These are phyloP conservation scores for Loriculus beryllinus DNA, from an alignment of 2,797 vertebrate species.

Conservation along the genomic window DNA sequence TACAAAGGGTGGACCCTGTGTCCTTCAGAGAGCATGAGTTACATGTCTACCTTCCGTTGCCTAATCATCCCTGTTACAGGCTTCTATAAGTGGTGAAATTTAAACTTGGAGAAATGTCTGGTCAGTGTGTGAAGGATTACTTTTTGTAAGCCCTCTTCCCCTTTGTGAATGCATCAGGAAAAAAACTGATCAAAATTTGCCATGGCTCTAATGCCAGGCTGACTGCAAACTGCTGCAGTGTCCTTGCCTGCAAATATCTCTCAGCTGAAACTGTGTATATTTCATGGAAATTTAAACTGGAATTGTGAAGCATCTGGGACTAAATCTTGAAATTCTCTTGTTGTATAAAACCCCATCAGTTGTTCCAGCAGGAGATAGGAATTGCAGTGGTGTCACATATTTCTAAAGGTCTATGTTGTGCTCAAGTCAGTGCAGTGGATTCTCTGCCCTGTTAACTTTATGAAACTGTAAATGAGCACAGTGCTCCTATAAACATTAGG, in stretches of 20 bases:
- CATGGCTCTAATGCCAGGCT: background rate
- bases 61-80: background rate
- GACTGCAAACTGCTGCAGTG: background rate
- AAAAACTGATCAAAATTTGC: background rate
- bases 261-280: background rate
- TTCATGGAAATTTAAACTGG: background rate
- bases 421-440: background rate
- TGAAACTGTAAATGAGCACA: background rate
- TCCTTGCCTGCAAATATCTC: background rate
- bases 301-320: background rate
- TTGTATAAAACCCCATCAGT: background rate
- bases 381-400: background rate
- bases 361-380: constrained; percentile 28
- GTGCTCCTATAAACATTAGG: background rate
- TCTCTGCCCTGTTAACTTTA: background rate
- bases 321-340: background rate
- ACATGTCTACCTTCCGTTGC: background rate
- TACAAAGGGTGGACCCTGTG: background rate
- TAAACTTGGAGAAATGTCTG: background rate
- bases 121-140: background rate
- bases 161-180: background rate
- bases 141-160: background rate
- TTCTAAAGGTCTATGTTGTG: background rate
- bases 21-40: background rate
- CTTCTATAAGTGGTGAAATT: background rate